These are phyloP conservation scores for Sebastes matsubarae DNA, from an alignment of 2,797 vertebrate genomes.

Conservation along the genomic window DNA sequence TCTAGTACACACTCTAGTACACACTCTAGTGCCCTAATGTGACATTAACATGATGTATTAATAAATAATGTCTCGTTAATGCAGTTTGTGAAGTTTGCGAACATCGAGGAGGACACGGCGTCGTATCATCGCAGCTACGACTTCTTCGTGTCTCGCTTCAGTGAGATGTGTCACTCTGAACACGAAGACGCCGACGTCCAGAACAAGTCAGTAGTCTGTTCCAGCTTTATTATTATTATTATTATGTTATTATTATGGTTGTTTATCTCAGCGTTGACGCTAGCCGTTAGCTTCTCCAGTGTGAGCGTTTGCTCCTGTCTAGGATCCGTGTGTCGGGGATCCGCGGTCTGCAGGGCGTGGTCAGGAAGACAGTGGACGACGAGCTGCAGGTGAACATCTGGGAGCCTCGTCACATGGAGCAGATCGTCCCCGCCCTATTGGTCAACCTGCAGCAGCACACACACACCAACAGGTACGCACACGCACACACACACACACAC, in stretches of 20 bases:
- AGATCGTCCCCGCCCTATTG: slow-evolving; percentile 91
- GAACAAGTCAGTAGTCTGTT: slow-evolving; percentile 79
- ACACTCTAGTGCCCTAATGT: no score
- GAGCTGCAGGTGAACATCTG: slow-evolving; percentile 95
- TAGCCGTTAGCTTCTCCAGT: no score
- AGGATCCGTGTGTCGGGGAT: slow-evolving; percentile 93
- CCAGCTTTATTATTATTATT: no score
- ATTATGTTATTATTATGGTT: no score
- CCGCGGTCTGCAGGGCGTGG: slow-evolving; percentile 92
- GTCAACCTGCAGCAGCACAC: slow-evolving; percentile 62
- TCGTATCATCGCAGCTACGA: slow-evolving; percentile 96
- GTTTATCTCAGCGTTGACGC: no score
- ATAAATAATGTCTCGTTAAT: background rate
- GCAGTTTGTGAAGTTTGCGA: slow-evolving; percentile 96
- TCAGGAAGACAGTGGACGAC: slow-evolving; percentile 94
- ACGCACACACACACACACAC: background rate
- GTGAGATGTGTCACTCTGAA: slow-evolving; percentile 93
- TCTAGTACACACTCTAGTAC: no score
- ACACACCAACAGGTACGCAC: slow-evolving; percentile 11
- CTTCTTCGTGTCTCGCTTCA: slow-evolving; percentile 95
- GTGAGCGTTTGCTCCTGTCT: no score
- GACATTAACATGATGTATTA: no score
- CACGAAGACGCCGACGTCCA: slow-evolving; percentile 85
- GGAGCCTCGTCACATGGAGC: slow-evolving; percentile 96
- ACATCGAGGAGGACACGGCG: slow-evolving; percentile 95